Conservation (phyloP, 2,113 vertebrate species). For the Paedocypris sp. region DNA sequence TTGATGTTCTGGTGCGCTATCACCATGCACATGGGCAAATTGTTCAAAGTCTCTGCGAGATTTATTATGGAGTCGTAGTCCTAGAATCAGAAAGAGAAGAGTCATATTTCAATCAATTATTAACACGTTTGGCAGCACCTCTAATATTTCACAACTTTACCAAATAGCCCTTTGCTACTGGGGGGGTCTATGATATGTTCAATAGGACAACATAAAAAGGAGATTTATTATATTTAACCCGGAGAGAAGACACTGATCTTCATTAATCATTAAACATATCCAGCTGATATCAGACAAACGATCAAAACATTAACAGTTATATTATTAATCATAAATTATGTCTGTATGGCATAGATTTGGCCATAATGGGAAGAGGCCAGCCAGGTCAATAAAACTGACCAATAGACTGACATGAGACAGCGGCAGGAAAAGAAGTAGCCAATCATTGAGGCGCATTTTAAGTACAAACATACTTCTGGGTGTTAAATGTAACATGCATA, state of each 20-base stretch:
- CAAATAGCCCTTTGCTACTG: background rate
- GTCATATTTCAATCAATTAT: constrained; percentile 29
- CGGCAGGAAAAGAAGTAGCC: too few species aligned
- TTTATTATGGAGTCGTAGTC: constrained; percentile 75
- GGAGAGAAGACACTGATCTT: background rate
- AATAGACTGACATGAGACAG: too few species aligned
- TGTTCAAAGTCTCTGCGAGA: constrained; percentile 74
- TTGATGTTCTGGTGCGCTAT: constrained; percentile 72
- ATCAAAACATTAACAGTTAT: background rate
- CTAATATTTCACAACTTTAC: constrained; percentile 2
- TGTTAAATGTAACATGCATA: too few species aligned
- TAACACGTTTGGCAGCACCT: constrained; percentile 2
- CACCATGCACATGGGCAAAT: constrained; percentile 70
- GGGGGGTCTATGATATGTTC: background rate
- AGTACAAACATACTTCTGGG: too few species aligned
- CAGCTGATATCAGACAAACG: background rate
- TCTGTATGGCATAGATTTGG: too few species aligned
- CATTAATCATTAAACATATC: constrained; percentile 3
- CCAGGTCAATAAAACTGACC: too few species aligned
- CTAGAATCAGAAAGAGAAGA: constrained; percentile 43
- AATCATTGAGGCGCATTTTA: too few species aligned
- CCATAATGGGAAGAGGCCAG: too few species aligned
- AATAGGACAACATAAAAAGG: background rate
- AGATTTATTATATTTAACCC: background rate
- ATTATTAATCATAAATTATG: too few species aligned